Base-by-base conservation (phyloP, 2,888 invertebrate genomes). In the Drosophila paranaensis region DNA sequence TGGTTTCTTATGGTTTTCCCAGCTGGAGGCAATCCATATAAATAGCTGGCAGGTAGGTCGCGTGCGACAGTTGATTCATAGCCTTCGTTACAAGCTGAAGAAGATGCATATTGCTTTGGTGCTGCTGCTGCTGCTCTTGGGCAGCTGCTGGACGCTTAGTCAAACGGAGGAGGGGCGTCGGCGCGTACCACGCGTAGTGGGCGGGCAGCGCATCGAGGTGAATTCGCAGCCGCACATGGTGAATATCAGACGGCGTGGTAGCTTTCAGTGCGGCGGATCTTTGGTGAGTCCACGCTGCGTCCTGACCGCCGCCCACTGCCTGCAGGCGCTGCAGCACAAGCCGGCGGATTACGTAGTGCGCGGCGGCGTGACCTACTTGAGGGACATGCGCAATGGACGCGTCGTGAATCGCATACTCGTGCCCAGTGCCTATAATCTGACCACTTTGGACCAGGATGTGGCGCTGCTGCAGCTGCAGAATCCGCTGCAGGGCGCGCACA, bases 271-370 rank as follows among this genome's bases (percentile, higher is more conserved):
- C 58, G 92, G 92, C 0, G 92, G 92, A 10, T 85, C 92, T 0
- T 66, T 91, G 56, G 72, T 90, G 35, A 89, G 83, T 5, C 70
- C 83, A 0, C 82, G 75, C 14, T 91, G 91, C 60, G 86, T 92
- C 11, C 55, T 92, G 3, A 91, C 92, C 2, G 92, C 92, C 8
- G 91, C 90, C 2, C 92, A 92, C 58, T 92, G 92, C 61, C 53
- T 88, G 4, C 61, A 75, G 10, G 51, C 80, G 4, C 48, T 77
- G 4, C 35, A 50, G 5, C 60, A 76, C 8, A 8, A 60, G 1
- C 67, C 81, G 0, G 45, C 64, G 27, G 81, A 90, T 14, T 85
- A 91, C 16, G 71, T 71, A 25, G 81, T 91, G 6, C 90, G 89
- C 4, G 91, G 79, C 2, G 91, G 91, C 0, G 87, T 87, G 2